Conservation (phyloP, 2,888 invertebrate species). For the Piscicola geometra region DNA sequence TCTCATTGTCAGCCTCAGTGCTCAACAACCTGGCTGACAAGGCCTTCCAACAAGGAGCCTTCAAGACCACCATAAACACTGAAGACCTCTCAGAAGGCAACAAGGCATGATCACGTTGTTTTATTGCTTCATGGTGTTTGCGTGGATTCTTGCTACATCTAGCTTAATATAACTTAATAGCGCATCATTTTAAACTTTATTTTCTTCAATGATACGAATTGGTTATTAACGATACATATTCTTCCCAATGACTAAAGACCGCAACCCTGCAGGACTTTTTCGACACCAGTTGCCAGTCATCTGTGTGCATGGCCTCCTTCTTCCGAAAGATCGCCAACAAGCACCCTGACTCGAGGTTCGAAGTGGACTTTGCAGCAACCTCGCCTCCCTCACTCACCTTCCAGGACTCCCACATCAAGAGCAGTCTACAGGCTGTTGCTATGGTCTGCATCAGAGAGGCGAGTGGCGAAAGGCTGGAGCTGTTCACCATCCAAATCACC, state of each 20-base stretch:
- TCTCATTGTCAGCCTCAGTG: not conserved
- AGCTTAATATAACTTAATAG: not conserved
- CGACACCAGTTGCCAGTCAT: conserved; percentile 12
- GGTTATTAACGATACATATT: too few species aligned
- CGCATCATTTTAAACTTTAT: too few species aligned
- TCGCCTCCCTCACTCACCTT: not conserved
- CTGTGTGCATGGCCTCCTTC: conserved; percentile 2
- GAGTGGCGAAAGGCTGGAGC: not conserved
- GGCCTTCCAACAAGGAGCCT: not conserved
- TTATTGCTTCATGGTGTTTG: too few species aligned
- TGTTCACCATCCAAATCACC: conserved; percentile 10
- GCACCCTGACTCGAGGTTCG: conserved; percentile 4
- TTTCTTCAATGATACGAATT: too few species aligned
- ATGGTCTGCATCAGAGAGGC: not conserved
- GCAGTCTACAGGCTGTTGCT: not conserved
- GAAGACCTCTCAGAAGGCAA: not conserved
- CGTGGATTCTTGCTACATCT: conserved; percentile 4
- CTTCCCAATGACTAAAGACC: not conserved
- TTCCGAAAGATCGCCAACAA: conserved; percentile 1
- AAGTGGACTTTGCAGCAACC: conserved; percentile 2
- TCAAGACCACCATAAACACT: not conserved
- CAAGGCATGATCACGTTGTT: not conserved
- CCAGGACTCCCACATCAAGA: not conserved
- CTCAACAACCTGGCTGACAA: not conserved
- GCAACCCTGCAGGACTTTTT: not conserved